These are phyloP conservation scores for Sorex fumeus DNA, from an alignment of 2,113 vertebrate species.

Conservation along the genomic window DNA sequence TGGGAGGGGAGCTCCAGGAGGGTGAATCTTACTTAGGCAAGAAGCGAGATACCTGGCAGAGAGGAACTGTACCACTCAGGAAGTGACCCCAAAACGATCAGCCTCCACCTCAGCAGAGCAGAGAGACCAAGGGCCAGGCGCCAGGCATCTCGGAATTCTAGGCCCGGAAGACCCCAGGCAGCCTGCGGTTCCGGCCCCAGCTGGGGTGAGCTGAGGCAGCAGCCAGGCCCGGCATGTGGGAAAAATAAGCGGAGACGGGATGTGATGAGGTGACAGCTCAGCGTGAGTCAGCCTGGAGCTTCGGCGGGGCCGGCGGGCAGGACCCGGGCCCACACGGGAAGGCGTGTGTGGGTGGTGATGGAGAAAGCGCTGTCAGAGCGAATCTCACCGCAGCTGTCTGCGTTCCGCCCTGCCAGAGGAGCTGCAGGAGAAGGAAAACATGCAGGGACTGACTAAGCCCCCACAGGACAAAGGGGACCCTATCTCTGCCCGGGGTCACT, in stretches of 20 bases:
- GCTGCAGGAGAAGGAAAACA: constrained; percentile 48
- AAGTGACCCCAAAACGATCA: too few relatives aligned
- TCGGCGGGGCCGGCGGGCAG: constrained; percentile 51
- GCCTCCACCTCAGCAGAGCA: too few relatives aligned
- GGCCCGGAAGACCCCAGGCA: not conserved
- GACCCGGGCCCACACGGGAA: constrained; percentile 73
- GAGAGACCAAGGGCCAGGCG: not conserved
- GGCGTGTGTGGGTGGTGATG: constrained; percentile 47
- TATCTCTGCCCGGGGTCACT: too few relatives aligned
- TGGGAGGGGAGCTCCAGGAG: too few relatives aligned
- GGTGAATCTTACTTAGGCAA: too few relatives aligned
- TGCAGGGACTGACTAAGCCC: constrained; percentile 38
- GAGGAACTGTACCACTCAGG: too few relatives aligned
- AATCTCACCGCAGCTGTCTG: constrained; percentile 70
- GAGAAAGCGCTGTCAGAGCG: not conserved
- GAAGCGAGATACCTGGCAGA: too few relatives aligned
- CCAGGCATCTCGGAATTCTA: not conserved
- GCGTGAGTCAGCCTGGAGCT: constrained; percentile 77
- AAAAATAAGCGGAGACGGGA: constrained; percentile 27
- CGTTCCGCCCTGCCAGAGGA: constrained; percentile 56
- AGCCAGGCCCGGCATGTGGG: not conserved
- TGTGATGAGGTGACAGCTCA: constrained; percentile 51
- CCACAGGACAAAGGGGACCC: not conserved
- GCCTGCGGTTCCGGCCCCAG: not conserved
- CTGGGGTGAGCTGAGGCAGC: not conserved